Percentiles rank a stretch among this genome's conserved stretches.
These are phyloP conservation scores for Typhlomys cinereus DNA, from an alignment of 2,113 vertebrate genomes.

Conservation along the genomic window DNA sequence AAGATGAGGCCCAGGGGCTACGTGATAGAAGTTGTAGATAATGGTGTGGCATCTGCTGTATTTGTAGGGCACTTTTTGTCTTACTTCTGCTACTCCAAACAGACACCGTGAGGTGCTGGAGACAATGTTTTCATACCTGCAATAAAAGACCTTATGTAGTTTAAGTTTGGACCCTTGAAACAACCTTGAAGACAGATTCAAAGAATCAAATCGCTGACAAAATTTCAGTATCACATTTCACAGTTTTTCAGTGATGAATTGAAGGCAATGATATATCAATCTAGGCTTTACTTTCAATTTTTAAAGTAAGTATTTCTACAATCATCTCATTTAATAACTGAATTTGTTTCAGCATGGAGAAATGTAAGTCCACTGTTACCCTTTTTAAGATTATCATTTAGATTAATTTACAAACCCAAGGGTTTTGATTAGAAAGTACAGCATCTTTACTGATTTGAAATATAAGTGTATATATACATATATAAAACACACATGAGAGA, in stretches of 20 bases:
- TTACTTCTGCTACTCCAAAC: neutral
- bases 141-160: slow-evolving; percentile 33
- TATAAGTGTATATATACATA: too few relatives aligned
- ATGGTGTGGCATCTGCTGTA: neutral
- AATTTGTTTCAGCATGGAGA: slow-evolving; percentile 24
- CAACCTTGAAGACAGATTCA: slow-evolving; percentile 11
- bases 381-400: neutral
- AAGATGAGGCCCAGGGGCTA: neutral
- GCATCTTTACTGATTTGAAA: neutral
- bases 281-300: neutral
- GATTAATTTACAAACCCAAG: neutral
- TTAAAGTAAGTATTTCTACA: neutral
- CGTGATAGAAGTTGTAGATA: neutral
- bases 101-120: neutral
- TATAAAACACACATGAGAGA: neutral
- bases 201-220: neutral
- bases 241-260: neutral
- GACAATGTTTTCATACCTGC: neutral
- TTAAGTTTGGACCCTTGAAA: slow-evolving; percentile 51
- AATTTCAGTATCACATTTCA: neutral
- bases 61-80: neutral
- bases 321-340: slow-evolving; percentile 4
- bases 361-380: neutral
- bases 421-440: neutral
- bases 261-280: neutral